Evolutionary conservation across 2,888 invertebrate genomes (phyloP), one percentile per base, ranked within the genome.

Genomic region (Proisotoma minuta): DNA sequence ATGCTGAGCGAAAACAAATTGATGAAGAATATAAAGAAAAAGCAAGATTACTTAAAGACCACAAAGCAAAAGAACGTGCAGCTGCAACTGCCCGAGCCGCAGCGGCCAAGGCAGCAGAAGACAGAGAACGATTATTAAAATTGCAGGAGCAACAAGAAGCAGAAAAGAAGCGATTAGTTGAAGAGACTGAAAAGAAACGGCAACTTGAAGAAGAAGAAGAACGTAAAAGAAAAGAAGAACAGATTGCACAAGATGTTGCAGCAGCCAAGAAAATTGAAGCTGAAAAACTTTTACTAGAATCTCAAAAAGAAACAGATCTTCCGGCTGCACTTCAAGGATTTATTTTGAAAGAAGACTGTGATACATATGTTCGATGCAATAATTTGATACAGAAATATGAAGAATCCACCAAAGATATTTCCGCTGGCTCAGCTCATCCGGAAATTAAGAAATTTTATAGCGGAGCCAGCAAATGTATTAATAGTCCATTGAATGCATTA

Each of bases 401-500:
- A 34, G 65, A 68, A n/a, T 61, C 65, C 10, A 59, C 62, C 3
- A 40, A 56, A 0, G 59, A 70, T 28, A 69, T 72, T 27, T 47
- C 58, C n/a, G 63, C 63, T 8, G 60, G 63, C 1, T 56, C 64
- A 15, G 39, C 50, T 18, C 59, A 69, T 56, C 57, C 68, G 20
- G 49, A 40, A 1, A 63, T 64, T 2, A 72, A 72, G 50, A 63
- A 65, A 1, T 73, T 65, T 57, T 73, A 73, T 50, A 53, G 62
- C 48, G 66, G 52, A 39, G 73, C 71, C 18, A 57, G 67, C 2
- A 69, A 69, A 62, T 66, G 66, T 26, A 69, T 73, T 12, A 73
- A 71, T 54, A 72, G 72, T 18, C 68, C 73, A 0, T 51, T 73
- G 3, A 73, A 73, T 57, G 65, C 72, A 3, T 50, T 73, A 29